These are phyloP conservation scores for Asbolus verrucosus DNA, from an alignment of 1,140 invertebrate genomes.

Conservation along the genomic window DNA sequence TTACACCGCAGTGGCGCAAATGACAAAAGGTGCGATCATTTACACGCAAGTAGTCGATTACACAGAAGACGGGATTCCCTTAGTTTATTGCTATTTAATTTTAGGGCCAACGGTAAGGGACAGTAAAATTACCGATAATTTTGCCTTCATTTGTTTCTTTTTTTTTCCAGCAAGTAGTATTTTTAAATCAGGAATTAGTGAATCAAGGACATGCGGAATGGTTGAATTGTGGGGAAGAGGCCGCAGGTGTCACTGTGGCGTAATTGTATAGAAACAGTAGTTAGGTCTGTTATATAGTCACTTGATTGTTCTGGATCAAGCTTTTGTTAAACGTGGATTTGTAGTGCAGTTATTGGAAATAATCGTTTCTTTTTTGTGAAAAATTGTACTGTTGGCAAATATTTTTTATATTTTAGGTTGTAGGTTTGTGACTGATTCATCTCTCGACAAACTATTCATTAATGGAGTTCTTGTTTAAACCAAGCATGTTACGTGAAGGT, in stretches of 20 bases:
- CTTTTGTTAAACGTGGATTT: slow-evolving; percentile 42
- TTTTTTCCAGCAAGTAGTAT: slow-evolving; percentile 63
- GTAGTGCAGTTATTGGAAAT: slow-evolving; percentile 24
- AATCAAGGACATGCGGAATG: slow-evolving; percentile 75
- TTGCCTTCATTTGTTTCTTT: slow-evolving; percentile 30
- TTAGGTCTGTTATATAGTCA: slow-evolving; percentile 45
- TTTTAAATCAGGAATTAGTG: slow-evolving; percentile 76
- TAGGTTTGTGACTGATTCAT: slow-evolving; percentile 25
- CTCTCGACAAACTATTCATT: too few species aligned
- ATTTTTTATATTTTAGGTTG: slow-evolving; percentile 14
- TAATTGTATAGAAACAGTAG: too few species aligned
- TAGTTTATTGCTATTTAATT: slow-evolving; percentile 82
- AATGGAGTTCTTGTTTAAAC: too few species aligned
- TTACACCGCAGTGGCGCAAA: slow-evolving; percentile 77
- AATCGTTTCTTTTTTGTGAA: slow-evolving; percentile 25
- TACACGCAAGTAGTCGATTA: slow-evolving; percentile 90
- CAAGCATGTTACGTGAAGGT: background rate
- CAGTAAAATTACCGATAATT: background rate
- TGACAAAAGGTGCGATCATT: slow-evolving; percentile 82
- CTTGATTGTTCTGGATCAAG: slow-evolving; percentile 48
- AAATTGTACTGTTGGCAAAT: slow-evolving; percentile 25
- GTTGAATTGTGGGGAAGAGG: slow-evolving; percentile 60
- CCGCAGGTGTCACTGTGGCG: slow-evolving; percentile 28
- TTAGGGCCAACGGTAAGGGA: slow-evolving; percentile 75
- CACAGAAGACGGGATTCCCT: slow-evolving; percentile 79